Base-by-base conservation (phyloP, 2,888 invertebrate species). In the Gerris lacustris region DNA sequence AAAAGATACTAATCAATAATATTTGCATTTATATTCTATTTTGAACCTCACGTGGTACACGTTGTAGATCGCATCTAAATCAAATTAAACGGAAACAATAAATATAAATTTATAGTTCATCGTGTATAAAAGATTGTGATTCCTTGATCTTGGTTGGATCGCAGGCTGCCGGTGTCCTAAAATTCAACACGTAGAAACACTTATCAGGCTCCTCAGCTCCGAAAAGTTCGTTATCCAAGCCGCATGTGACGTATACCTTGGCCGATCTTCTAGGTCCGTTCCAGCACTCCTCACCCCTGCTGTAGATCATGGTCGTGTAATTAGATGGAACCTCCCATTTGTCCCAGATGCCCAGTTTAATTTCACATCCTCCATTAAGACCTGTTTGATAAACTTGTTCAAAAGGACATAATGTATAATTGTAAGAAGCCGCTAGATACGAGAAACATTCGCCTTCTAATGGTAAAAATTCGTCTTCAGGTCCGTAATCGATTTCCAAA, bases 221-320 rank as follows among this genome's bases (percentile, higher is more conserved):
- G 6, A 87, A 83, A 17, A 99, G 79, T 80, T 88, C 88, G 76
- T 91, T 91, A 79, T 94, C 94, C 74, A 88, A 83, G 7, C 96
- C 96, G 82, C 99, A 99, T 9, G 11, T 4, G 55, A 55, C 55
- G 9, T 4, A 9, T 11, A 73, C 74, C 68, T 86, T 83, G 0
- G 92, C 91, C 6, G 93, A 90, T 76, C 99, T 86, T 73, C 91
- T 88, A 0, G 99, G 99, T 0, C 99, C 99, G 80, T 99, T 99
- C 99, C 99, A 99, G 81, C 99, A 99, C 31, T 88, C 88, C 71
- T 94, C 87, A 2, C 99, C 99, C 77, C 90, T 87, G 45, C 90
- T 89, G 80, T 92, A 99, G 77, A 90, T 86, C 91, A 96, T 96
- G 47, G 83, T 83, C 2, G 86, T 83, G 80, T 96, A 98, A 79